Base-by-base conservation (phyloP, 2,888 invertebrate species). In the Candidula unifasciata region DNA sequence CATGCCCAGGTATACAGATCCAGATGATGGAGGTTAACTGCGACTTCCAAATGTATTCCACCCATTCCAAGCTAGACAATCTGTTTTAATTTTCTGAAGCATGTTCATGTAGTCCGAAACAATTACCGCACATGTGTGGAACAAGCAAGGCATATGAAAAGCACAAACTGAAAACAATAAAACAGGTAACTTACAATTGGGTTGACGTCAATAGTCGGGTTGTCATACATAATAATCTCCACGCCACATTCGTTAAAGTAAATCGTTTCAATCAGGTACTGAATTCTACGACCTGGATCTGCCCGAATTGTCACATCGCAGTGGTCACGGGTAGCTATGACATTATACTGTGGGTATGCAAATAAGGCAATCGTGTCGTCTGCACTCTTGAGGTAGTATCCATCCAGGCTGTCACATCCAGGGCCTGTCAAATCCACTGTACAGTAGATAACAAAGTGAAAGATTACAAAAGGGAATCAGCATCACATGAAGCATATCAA, bases 361-460 rank as follows among this genome's bases (percentile, higher is more conserved):
- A 33, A 79, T 18, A 64, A 24, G 8, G 68, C 3, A 24, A 79
- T 44, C 30, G 37, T 37, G 52, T 80, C 76, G 54, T 84, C 76
- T 44, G n/a, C n/a, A 54, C 76, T 64, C 52, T 60, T 24, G 35
- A 84, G 27, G 68, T 64, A 74, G 30, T 80, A 84, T 5, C 84
- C 84, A 44, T 74, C 80, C 27, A 76, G 33, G 24, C 68, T 37
- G 52, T 84, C 84, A 80, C 84, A 84, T 21, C 84, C 84, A 33
- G 80, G 80, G n/a, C 84, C 84, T 66, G 84, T 35, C 24, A 84
- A 27, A 35, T 84, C 80, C 52, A 84, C 84, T 84, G 54, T 1
- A 44, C 6, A 6, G 66, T 24, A 64, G 64, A 64, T 24, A 30
- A 66, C 24, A 52, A 69, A 69, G 69, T 18, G 21, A 8, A 37